phyloP scores from a whole-genome alignment of 35 echinoderm and acorn worm species.

The Apostichopus japonicus region DNA sequence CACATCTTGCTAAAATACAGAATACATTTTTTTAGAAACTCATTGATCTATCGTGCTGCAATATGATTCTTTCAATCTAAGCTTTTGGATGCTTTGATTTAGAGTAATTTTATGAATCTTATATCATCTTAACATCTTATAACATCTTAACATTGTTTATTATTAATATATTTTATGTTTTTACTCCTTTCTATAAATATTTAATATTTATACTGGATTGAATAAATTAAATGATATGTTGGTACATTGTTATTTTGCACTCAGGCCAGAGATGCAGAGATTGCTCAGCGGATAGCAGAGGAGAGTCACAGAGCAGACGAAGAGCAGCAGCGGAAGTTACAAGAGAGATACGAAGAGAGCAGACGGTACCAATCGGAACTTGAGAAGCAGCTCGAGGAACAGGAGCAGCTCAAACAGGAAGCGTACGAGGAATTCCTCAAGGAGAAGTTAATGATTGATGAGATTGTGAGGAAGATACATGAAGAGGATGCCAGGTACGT shows the following conservation, averaged over 20 bases:
- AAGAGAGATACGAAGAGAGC: slow-evolving; percentile 83
- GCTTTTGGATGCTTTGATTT: no score
- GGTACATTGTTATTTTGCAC: slow-evolving; percentile 2
- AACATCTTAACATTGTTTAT: no score
- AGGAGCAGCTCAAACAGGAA: slow-evolving; percentile 86
- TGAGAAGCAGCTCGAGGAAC: slow-evolving; percentile 92
- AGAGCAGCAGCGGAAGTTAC: slow-evolving; percentile 73
- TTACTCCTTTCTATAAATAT: no score
- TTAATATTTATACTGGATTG: no score
- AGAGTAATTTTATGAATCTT: no score
- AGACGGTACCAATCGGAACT: slow-evolving; percentile 88
- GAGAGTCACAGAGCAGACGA: slow-evolving; percentile 76
- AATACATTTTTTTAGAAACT: no score
- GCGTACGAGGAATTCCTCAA: slow-evolving; percentile 95
- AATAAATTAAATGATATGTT: neutral
- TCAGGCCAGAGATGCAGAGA: slow-evolving; percentile 93
- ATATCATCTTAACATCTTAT: no score
- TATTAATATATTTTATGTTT: no score
- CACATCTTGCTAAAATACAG: no score
- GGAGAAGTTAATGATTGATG: slow-evolving; percentile 99
- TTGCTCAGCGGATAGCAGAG: slow-evolving; percentile 79
- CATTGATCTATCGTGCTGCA: no score
- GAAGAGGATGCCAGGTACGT: slow-evolving; percentile 95
- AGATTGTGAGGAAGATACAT: slow-evolving; percentile 95
- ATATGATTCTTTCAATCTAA: neutral